A percentile compares a stretch with the other conserved stretches of the same genome.
Conservation (phyloP, 1,140 invertebrate species). For the Apis laboriosa region DNA sequence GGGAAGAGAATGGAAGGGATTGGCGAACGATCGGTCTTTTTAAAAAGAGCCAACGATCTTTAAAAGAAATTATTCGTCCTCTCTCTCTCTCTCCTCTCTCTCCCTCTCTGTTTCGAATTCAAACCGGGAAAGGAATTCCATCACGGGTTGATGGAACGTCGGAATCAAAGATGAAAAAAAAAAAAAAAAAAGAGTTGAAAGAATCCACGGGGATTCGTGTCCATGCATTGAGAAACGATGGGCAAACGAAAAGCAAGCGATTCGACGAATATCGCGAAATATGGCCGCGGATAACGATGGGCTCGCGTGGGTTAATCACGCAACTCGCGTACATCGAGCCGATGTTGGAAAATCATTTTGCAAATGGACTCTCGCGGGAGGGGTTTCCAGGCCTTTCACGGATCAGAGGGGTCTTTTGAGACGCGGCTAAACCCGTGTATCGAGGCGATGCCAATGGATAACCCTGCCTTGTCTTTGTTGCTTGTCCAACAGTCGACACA, state of each 20-base stretch:
- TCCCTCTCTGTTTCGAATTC: too few relatives aligned
- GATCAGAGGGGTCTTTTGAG: slow-evolving; percentile 53
- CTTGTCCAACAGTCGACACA: slow-evolving; percentile 3
- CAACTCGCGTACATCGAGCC: slow-evolving; percentile 2
- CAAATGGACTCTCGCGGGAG: slow-evolving; percentile 66
- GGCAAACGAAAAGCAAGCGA: not conserved
- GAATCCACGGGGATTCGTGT: not conserved
- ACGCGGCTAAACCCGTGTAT: not conserved
- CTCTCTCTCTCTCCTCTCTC: too few relatives aligned
- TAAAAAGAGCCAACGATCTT: not conserved
- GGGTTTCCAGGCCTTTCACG: slow-evolving; percentile 10
- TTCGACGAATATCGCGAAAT: too few relatives aligned
- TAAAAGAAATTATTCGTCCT: not conserved
- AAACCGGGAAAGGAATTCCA: too few relatives aligned
- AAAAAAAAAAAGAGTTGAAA: not conserved
- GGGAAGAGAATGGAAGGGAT: not conserved
- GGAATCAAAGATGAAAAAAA: too few relatives aligned
- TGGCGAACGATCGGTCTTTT: not conserved
- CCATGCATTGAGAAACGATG: too few relatives aligned
- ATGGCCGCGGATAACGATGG: too few relatives aligned
- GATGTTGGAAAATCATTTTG: slow-evolving; percentile 72
- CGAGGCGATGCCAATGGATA: slow-evolving; percentile 54
- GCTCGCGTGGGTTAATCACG: slow-evolving; percentile 24
- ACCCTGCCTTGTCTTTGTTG: slow-evolving; percentile 49
- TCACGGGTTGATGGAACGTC: too few relatives aligned